Conservation (phyloP, 2,888 invertebrate genomes). For the Camponotus fellah region DNA sequence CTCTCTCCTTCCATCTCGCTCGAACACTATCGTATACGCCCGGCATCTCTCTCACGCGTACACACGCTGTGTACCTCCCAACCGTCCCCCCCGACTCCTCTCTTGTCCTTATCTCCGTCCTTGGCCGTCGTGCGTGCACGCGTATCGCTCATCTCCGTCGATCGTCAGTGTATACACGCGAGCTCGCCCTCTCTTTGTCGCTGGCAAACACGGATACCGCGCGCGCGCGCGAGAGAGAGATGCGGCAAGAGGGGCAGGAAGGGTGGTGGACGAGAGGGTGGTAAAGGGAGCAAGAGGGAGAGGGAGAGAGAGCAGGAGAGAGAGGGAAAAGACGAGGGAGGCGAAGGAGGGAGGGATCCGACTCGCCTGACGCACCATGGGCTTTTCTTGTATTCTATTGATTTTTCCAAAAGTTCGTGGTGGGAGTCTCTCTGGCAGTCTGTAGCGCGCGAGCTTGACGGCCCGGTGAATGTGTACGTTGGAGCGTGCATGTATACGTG, state of each 20-base stretch:
- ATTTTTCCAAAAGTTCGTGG: conserved; percentile 89
- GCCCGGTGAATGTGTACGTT: conserved; percentile 63
- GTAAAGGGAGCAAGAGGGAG: conserved; percentile 9
- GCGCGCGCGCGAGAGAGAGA: conserved; percentile 40
- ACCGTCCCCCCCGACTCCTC: neutral
- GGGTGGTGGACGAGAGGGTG: conserved; percentile 18
- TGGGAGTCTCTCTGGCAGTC: conserved; percentile 78
- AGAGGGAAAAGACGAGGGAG: conserved; percentile 57
- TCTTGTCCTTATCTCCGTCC: conserved; percentile 43
- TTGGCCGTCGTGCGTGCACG: conserved; percentile 77
- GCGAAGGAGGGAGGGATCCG: conserved; percentile 72
- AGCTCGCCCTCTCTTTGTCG: conserved; percentile 34
- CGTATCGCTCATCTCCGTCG: conserved; percentile 69
- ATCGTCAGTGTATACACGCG: conserved; percentile 66
- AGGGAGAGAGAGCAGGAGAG: neutral
- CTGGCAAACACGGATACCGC: conserved; percentile 50
- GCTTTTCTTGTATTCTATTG: conserved; percentile 88
- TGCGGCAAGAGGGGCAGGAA: conserved; percentile 33
- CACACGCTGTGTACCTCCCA: conserved; percentile 1
- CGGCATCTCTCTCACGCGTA: conserved; percentile 1
- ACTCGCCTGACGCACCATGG: conserved; percentile 80
- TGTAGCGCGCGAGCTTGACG: conserved; percentile 72
- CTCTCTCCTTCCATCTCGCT: conserved; percentile 5
- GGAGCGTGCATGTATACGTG: neutral
- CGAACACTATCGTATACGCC: conserved; percentile 4